Percentiles rank a stretch among this genome's conserved stretches.
Conservation (phyloP, 2,888 invertebrate genomes). For the Lottia scabra region DNA sequence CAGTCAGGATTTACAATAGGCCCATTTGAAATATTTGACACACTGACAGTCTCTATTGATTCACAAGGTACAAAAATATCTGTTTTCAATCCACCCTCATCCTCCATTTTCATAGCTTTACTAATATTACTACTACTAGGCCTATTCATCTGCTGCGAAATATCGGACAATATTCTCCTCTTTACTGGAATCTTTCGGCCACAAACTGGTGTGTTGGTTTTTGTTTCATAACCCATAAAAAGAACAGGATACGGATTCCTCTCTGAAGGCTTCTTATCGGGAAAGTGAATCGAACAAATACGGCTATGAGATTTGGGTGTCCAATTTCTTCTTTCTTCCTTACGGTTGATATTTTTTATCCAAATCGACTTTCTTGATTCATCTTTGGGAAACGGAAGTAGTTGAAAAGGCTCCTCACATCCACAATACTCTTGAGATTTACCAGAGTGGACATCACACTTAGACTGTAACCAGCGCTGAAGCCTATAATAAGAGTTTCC, state of each 20-base stretch:
- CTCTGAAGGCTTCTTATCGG: neutral
- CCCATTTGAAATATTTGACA: too few species aligned
- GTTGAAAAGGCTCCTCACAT: neutral
- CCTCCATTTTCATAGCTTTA: too few species aligned
- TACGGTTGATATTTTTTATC: neutral
- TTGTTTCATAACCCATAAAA: neutral
- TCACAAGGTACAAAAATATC: too few species aligned
- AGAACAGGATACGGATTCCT: neutral
- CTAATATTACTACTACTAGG: too few species aligned
- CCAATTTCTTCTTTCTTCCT: neutral
- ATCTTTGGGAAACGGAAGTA: neutral
- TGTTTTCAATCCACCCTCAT: too few species aligned
- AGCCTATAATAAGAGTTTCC: neutral
- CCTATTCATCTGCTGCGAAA: too few species aligned
- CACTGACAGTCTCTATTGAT: too few species aligned
- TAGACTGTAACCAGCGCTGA: neutral
- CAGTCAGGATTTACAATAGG: too few species aligned
- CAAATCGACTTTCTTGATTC: neutral
- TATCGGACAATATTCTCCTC: too few species aligned
- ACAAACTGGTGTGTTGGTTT: too few species aligned
- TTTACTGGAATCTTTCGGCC: neutral
- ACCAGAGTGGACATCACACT: neutral
- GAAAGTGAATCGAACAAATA: neutral
- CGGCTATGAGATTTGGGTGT: neutral
- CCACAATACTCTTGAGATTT: neutral